phyloP scores from a whole-genome alignment of 1,140 invertebrate genomes.

The Microplitis mediator region DNA sequence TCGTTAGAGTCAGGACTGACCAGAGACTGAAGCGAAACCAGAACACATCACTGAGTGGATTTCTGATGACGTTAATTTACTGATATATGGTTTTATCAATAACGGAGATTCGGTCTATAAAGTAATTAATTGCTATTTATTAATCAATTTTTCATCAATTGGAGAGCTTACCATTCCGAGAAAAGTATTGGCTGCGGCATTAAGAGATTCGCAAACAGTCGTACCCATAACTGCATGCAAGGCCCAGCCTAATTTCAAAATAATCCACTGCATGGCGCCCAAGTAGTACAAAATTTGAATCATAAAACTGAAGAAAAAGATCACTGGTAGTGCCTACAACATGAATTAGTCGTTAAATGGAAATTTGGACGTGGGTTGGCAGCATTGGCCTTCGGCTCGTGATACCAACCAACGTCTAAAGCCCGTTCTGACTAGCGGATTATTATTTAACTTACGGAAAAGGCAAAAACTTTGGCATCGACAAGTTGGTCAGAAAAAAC shows the following conservation, averaged over 20 bases:
- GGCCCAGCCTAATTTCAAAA: conserved; percentile 80
- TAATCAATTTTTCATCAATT: background rate
- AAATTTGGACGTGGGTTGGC: no score
- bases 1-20: conserved; percentile 52
- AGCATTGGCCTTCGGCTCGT: no score
- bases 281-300: conserved; percentile 87
- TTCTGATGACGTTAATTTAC: conserved; percentile 86
- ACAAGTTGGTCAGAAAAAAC: conserved; percentile 81
- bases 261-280: conserved; percentile 86
- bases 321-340: conserved; percentile 78
- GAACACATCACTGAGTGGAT: conserved; percentile 91
- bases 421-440: no score
- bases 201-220: conserved; percentile 90
- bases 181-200: conserved; percentile 89
- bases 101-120: conserved; percentile 86
- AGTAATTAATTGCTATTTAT: background rate
- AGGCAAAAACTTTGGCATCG: conserved; percentile 74
- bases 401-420: no score
- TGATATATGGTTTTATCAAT: conserved; percentile 85
- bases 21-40: conserved; percentile 94
- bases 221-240: conserved; percentile 79
- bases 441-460: conserved; percentile 68
- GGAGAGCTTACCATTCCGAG: conserved; percentile 76
- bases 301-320: conserved; percentile 90
- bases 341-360: background rate